These are phyloP conservation scores for Caranx ignobilis DNA, from an alignment of 2,113 vertebrate genomes.

Conservation along the genomic window DNA sequence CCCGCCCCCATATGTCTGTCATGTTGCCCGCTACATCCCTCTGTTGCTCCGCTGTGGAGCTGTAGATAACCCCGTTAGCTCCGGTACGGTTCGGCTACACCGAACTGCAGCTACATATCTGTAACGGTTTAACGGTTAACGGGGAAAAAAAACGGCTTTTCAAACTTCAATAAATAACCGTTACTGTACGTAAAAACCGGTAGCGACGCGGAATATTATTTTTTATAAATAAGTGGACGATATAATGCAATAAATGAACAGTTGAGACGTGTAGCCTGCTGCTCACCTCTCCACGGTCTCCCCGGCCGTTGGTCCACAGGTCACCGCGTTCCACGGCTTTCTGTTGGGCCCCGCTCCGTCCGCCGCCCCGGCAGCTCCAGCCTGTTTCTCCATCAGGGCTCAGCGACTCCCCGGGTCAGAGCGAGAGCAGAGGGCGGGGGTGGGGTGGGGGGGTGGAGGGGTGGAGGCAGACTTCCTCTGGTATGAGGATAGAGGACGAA, in stretches of 20 bases:
- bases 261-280: too few relatives aligned
- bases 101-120: neutral
- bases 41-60: too few relatives aligned
- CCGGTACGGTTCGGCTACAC: too few relatives aligned
- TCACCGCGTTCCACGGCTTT: slow-evolving; percentile 40
- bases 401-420: neutral
- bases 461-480: slow-evolving; percentile 17
- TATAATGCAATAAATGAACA: neutral
- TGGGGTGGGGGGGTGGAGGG: neutral
- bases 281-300: slow-evolving; percentile 62
- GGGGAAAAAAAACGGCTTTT: neutral
- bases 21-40: too few relatives aligned
- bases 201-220: neutral
- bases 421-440: neutral
- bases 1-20: too few relatives aligned
- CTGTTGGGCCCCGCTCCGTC: slow-evolving; percentile 57
- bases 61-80: too few relatives aligned
- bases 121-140: neutral
- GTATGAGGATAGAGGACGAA: neutral
- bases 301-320: neutral
- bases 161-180: neutral
- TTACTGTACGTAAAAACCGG: neutral
- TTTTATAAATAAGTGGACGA: neutral
- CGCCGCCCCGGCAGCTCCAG: slow-evolving; percentile 28
- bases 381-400: slow-evolving; percentile 63